Percentiles rank a stretch among this genome's conserved stretches.
Evolutionary conservation across 2,113 vertebrate genomes (phyloP).

Genomic region (Neogobius melanostomus): DNA sequence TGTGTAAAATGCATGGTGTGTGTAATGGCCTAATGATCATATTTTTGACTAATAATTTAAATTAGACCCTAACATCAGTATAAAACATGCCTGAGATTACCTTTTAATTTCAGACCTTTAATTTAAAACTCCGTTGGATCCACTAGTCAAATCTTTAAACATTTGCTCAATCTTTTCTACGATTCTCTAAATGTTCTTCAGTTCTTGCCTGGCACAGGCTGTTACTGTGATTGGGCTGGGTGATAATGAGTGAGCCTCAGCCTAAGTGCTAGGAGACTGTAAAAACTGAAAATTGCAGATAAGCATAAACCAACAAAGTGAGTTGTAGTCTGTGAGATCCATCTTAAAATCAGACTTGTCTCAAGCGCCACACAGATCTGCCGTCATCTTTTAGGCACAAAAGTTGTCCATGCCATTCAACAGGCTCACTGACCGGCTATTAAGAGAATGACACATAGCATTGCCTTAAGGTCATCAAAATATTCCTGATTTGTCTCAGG

Average conservation of each 20-base stretch:
- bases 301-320: slow-evolving; percentile 43
- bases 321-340: slow-evolving; percentile 32
- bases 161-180: slow-evolving; percentile 32
- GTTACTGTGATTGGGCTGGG: slow-evolving; percentile 52
- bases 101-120: not conserved
- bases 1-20: not conserved
- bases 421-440: slow-evolving; percentile 47
- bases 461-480: slow-evolving; percentile 57
- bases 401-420: slow-evolving; percentile 53
- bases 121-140: slow-evolving; percentile 20
- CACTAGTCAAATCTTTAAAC: slow-evolving; percentile 35
- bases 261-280: slow-evolving; percentile 55
- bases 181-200: slow-evolving; percentile 37
- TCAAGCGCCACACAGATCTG: slow-evolving; percentile 15
- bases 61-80: slow-evolving; percentile 9
- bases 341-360: slow-evolving; percentile 29
- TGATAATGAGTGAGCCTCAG: slow-evolving; percentile 55
- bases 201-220: slow-evolving; percentile 41
- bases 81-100: not conserved
- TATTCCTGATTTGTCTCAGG: slow-evolving; percentile 58
- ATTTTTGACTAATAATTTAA: slow-evolving; percentile 33
- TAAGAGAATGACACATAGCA: slow-evolving; percentile 51
- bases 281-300: slow-evolving; percentile 50
- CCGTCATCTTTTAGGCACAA: slow-evolving; percentile 48
- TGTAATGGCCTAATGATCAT: slow-evolving; percentile 14